Evolutionary conservation across 92 coral and sea anemone species (phyloP), one percentile per base, ranked within the genome.

Genomic region (Phenganax marumi): DNA sequence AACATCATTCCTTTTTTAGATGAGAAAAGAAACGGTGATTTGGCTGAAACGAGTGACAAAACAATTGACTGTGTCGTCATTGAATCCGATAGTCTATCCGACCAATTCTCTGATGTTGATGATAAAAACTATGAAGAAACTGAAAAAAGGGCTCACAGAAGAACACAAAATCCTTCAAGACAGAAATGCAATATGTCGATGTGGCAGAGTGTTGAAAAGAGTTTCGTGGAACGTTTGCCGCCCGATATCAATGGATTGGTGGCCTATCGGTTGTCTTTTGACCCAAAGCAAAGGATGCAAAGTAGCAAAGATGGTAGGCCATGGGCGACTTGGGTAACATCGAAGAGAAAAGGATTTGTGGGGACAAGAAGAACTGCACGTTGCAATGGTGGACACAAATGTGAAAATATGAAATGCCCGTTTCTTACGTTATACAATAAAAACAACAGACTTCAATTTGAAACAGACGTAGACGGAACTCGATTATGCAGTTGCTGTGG

Each of bases 331-430:
- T 75, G 80, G 80, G 80, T 52, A 53, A 52, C 80, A 53, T 75
- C 63, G 22, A 75, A 25, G 1, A 75, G 80, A 68, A 74, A 64
- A 43, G 85, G 81, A 39, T 87, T 87, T 70, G 56, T 16, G 61
- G 90, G 88, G 22, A 51, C 51, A 80, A 76, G 91, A 64, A 51
- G 84, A 69, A 43, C 54, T 23, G 76, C 88, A 84, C 76, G 85
- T 47, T 88, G 86, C 74, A 52, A 76, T 61, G 88, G 88, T 55
- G 82, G 85, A 46, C 72, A 88, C 54, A 72, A 80, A 76, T 82
- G 87, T 52, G 79, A 76, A 22, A 75, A 87, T 50, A 50, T 81
- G 19, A 81, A 82, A 77, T 87, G 90, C 65, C 90, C 85, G 58
- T 87, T 76, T 56, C 33, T 87, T 24, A 79, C 46, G 53, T 64